These are phyloP conservation scores for Saturnia japonica DNA, from an alignment of 2,888 invertebrate species.

Conservation along the genomic window DNA sequence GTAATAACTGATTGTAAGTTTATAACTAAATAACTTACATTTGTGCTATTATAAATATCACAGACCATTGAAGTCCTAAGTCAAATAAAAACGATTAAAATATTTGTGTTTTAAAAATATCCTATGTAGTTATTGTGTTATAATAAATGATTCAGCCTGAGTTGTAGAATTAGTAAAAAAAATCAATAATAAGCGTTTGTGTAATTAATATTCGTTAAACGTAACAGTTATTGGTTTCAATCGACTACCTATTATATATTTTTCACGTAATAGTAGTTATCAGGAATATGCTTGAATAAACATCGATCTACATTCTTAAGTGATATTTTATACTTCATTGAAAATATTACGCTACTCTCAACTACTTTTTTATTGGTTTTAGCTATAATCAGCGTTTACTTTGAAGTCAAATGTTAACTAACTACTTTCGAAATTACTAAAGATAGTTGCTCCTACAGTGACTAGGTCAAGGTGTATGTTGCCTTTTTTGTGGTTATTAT, in stretches of 20 bases:
- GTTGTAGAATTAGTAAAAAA: constrained; percentile 21
- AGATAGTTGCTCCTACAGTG: not conserved
- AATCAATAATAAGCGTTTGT: constrained; percentile 35
- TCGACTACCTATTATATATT: constrained; percentile 27
- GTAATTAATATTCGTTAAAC: constrained; percentile 30
- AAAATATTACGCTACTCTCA: not conserved
- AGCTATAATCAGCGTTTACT: not conserved
- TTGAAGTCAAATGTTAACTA: not conserved
- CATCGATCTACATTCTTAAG: not conserved
- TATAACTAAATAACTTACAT: not conserved
- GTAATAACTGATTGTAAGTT: not conserved
- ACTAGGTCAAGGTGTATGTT: constrained; percentile 1
- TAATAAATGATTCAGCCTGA: not conserved
- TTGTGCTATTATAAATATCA: not conserved
- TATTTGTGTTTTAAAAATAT: not conserved
- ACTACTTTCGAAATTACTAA: not conserved
- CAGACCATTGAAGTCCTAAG: too few species aligned
- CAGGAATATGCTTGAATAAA: constrained; percentile 16
- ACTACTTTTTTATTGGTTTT: not conserved
- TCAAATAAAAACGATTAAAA: not conserved
- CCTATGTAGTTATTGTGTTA: not conserved
- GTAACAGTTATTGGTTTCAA: constrained; percentile 36
- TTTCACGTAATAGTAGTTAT: constrained; percentile 33
- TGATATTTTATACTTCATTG: not conserved
- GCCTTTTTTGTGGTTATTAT: not conserved